Evolutionary conservation across 2,797 vertebrate species (phyloP).

Genomic region (Darevskia nairensis): DNA sequence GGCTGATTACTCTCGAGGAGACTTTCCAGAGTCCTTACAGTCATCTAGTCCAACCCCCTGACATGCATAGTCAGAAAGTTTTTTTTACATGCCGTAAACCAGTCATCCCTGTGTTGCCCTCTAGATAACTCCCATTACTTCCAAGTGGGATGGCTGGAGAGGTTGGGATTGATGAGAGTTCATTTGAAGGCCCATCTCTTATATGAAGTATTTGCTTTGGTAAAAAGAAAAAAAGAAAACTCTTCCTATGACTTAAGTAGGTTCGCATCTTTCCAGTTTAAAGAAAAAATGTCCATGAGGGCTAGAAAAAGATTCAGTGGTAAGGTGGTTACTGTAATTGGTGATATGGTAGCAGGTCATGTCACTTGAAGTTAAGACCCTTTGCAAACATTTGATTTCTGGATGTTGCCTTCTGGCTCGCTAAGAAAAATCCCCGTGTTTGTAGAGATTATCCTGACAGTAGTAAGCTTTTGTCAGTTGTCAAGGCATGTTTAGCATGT

Average conservation of each 20-base stretch:
- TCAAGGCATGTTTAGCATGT: conserved; percentile 78
- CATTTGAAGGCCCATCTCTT: too few species aligned
- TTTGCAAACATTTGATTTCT: conserved; percentile 79
- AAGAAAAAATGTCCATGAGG: conserved; percentile 24
- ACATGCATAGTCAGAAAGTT: background rate
- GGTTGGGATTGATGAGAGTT: too few species aligned
- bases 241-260: background rate
- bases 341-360: background rate
- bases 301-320: background rate
- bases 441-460: conserved; percentile 82
- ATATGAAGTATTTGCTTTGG: conserved; percentile 2
- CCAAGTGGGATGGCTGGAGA: too few species aligned
- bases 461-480: conserved; percentile 78
- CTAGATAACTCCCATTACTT: too few species aligned
- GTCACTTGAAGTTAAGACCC: conserved; percentile 57
- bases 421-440: conserved; percentile 75
- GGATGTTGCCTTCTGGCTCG: conserved; percentile 76
- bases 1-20: too few species aligned
- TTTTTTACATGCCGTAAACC: background rate
- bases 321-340: background rate
- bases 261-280: conserved; percentile 14
- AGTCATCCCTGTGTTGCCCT: background rate
- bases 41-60: too few species aligned
- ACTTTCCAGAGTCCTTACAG: too few species aligned
- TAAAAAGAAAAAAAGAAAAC: background rate